Percentiles rank a stretch among this genome's conserved stretches.
Evolutionary conservation across 1,140 invertebrate genomes (phyloP).

Genomic region (Drosophila pandora): DNA sequence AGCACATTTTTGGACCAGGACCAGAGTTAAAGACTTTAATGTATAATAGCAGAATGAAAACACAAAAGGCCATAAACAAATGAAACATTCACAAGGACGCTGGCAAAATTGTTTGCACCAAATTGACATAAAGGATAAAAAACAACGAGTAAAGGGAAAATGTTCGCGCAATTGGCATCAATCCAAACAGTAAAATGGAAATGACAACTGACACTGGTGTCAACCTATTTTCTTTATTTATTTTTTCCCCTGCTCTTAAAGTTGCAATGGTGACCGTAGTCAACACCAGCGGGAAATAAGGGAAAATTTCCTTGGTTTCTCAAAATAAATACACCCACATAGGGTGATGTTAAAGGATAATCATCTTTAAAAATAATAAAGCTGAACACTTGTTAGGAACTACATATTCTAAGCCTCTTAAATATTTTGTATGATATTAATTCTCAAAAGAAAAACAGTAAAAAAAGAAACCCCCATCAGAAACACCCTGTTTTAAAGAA

Average conservation of each 20-base stretch:
- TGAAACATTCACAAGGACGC: conserved; percentile 50
- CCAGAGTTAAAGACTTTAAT: neutral
- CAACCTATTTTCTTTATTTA: conserved; percentile 47
- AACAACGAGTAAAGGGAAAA: conserved; percentile 29
- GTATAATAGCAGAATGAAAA: neutral
- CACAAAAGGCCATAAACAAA: conserved; percentile 15
- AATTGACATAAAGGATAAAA: conserved; percentile 50
- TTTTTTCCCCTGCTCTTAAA: conserved; percentile 23
- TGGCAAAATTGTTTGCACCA: conserved; percentile 35
- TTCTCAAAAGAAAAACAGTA: neutral
- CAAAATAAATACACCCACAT: conserved; percentile 42
- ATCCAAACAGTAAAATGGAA: conserved; percentile 60
- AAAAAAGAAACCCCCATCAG: no score
- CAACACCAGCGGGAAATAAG: conserved; percentile 34
- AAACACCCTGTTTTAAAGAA: conserved; percentile 32
- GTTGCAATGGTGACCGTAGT: conserved; percentile 53
- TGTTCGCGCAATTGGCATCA: conserved; percentile 56
- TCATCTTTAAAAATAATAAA: neutral
- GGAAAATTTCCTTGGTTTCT: conserved; percentile 37
- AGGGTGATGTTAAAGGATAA: conserved; percentile 16
- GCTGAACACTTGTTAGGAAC: no score
- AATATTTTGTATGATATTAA: no score
- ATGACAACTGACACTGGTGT: conserved; percentile 69
- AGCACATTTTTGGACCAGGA: no score
- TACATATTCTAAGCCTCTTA: no score